phyloP scores from a whole-genome alignment of 2,888 invertebrate species.

The Allygus modestus region DNA sequence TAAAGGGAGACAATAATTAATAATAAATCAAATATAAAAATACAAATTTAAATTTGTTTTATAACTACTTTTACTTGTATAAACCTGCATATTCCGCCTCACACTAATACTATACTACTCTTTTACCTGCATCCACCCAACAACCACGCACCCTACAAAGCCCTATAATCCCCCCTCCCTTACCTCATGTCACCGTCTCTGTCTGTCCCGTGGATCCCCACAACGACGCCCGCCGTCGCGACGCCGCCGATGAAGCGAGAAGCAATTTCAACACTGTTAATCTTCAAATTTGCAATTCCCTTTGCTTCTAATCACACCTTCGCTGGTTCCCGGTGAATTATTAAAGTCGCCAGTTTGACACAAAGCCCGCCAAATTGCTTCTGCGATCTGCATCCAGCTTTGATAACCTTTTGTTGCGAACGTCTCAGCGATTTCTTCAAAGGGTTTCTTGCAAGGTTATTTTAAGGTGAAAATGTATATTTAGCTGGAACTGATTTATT shows the following conservation, averaged over 20 bases:
- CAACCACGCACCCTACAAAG: too few species aligned
- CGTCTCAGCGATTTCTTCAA: slow-evolving; percentile 15
- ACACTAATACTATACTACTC: too few species aligned
- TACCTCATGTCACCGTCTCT: not conserved
- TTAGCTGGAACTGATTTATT: too few species aligned
- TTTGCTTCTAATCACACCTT: slow-evolving; percentile 56
- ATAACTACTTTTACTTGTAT: too few species aligned
- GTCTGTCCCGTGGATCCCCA: not conserved
- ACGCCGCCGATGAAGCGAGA: slow-evolving; percentile 22
- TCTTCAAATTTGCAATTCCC: slow-evolving; percentile 51
- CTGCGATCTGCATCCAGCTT: slow-evolving; percentile 37
- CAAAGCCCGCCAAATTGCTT: slow-evolving; percentile 51
- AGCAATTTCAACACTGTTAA: slow-evolving; percentile 49
- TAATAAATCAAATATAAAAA: too few species aligned
- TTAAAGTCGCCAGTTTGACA: slow-evolving; percentile 45
- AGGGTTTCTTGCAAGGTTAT: slow-evolving; percentile 11
- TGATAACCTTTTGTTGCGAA: slow-evolving; percentile 43
- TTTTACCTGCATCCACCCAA: too few species aligned
- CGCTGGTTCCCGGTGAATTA: slow-evolving; percentile 49
- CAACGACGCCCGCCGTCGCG: slow-evolving; percentile 1
- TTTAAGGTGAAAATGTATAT: too few species aligned
- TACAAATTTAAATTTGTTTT: too few species aligned
- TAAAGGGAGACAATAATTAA: too few species aligned
- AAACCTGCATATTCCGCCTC: too few species aligned
- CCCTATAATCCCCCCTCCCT: not conserved